Evolutionary conservation across 2,113 vertebrate genomes (phyloP), one percentile per base, ranked within the genome.

Genomic region (Dasyornis broadbenti): DNA sequence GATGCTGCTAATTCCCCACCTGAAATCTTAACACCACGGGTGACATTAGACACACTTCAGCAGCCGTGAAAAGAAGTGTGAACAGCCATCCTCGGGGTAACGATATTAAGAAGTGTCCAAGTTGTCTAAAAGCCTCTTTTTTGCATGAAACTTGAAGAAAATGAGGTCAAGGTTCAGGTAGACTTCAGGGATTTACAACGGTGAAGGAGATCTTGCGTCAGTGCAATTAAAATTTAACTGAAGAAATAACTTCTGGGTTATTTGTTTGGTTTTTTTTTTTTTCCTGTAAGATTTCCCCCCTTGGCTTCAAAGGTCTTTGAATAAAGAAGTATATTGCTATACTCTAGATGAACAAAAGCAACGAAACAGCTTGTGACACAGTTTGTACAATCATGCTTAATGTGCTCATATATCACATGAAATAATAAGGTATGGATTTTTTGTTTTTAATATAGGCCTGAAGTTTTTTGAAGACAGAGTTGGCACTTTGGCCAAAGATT

Each of bases 211-310:
- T 75, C 27, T 64, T 92, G 69, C 16, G 0, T 75, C 65, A 78
- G 13, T 60, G 15, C 35, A 72, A 90, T 60, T 88, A 92, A 96
- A 95, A 83, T 83, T 86, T 92, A 94, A 92, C 76, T 49, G 49
- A 75, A 90, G 61, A 78, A 75, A 60, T 86, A 47, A 70, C 66
- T 90, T 76, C 26, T 80, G 10, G 33, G n/a, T n/a, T n/a, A n/a
- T 49, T 54, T 54, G 31, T 35, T 90, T 83, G 27, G 8, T 68
- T 59, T 61, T 40, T 59, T 69, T 44, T 56, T 23, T 69, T 44
- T 56, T 23, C 61, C 52, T 68, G 19, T 49, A 42, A 86, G 28
- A 44, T 73, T 35, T 20, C 10, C 19, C 13, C 14, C 11, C 8
- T 50, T 15, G 7, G 20, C 20, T 96, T 90, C 56, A 73, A 79